Percentiles rank a stretch among this genome's conserved stretches.
phyloP scores from a whole-genome alignment of 2,888 invertebrate genomes.

The Drosophila pegasa region DNA sequence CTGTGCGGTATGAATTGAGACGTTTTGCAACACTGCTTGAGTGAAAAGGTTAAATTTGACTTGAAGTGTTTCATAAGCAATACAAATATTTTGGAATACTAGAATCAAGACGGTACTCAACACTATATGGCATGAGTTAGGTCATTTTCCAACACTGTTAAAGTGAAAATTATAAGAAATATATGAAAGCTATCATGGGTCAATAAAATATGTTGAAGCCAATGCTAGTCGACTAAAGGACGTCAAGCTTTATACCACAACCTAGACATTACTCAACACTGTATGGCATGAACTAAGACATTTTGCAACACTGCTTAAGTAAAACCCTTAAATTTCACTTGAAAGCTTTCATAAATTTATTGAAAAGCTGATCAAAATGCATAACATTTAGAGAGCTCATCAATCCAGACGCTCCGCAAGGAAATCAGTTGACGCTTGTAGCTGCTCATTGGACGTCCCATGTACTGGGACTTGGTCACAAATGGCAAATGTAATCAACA shows the following conservation, averaged over 20 bases:
- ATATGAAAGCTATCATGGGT: no score
- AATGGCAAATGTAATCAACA: constrained; percentile 46
- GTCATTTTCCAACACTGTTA: no score
- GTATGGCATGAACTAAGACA: rapidly evolving
- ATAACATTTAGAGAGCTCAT: constrained; percentile 5
- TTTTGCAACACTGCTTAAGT: not conserved
- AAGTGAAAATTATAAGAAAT: no score
- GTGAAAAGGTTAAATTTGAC: no score
- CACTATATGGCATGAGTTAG: no score
- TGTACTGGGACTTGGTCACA: constrained; percentile 4
- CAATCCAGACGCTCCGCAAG: constrained; percentile 12
- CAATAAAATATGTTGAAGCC: not conserved
- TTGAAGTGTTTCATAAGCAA: no score
- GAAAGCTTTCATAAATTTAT: not conserved
- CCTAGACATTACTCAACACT: not conserved
- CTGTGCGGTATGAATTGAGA: no score
- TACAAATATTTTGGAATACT: not conserved
- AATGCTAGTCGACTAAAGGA: not conserved
- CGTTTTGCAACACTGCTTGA: no score
- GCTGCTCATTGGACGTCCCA: not conserved
- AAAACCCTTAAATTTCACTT: not conserved
- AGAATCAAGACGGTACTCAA: not conserved
- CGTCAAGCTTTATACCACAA: not conserved
- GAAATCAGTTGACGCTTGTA: constrained; percentile 19
- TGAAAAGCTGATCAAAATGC: not conserved